Base-by-base conservation (phyloP, 2,797 vertebrate genomes). In the Staurois parvus region DNA sequence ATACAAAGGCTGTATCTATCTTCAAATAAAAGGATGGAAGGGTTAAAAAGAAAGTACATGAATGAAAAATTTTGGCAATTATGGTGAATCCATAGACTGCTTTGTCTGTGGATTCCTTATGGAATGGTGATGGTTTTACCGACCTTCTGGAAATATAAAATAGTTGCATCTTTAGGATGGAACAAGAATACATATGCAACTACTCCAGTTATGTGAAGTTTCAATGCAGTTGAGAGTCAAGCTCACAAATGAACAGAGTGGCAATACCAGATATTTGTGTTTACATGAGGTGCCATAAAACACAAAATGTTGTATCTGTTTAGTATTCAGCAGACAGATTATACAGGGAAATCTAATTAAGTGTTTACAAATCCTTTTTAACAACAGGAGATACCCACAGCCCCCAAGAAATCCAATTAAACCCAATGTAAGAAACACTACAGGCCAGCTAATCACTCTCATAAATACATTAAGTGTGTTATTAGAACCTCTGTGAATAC, bases 321-420 rank as follows among this genome's bases (percentile, higher is more conserved):
- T 34, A 48, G 67, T 64, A 62, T 76, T 84, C 68, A 29, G 29
- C 34, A 85, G 64, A 74, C 84, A 75, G 76, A 85, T 79, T 66
- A 80, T 29, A 34, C n/a, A 13, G 12, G 34, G n/a, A 73, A 79
- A 80, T 67, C 69, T 72, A 74, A 79, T 85, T 79, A 85, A 48
- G 17, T 9, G 42, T 30, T 62, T 30, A 48, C 37, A 48, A 79
- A 78, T 72, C 76, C 28, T 32, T 64, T 73, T 79, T 72, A 79
- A 34, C 75, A 62, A 78, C 32, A 62, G 64, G 40, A 76, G n/a
- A 76, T 76, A 68, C 30, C 42, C 73, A 84, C 62, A 84, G 70
- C 62, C 72, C 37, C 40, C 28, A 72, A 72, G 10, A 76, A 77
- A 84, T 42, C 74, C 75, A 84, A 84, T 84, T 84, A 84, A 37